Percentiles rank a stretch among this genome's conserved stretches.
phyloP scores from a whole-genome alignment of 1,140 invertebrate genomes.

The Drosophila busckii region DNA sequence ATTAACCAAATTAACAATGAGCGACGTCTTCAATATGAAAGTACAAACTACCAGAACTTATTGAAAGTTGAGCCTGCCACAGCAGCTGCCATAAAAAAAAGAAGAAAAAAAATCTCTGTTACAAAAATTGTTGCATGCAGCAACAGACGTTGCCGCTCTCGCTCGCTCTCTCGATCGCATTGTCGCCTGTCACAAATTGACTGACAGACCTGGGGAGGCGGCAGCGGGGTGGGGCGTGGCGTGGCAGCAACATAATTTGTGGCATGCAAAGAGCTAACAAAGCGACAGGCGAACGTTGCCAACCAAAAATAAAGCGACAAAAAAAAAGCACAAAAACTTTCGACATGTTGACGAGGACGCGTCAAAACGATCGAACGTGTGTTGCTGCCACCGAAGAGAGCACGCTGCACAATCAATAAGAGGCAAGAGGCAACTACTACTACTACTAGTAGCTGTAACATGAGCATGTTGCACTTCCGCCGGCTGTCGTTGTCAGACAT shows the following conservation, averaged over 20 bases:
- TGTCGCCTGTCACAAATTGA: constrained; percentile 23
- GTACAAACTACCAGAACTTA: constrained; percentile 35
- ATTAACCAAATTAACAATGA: constrained; percentile 74
- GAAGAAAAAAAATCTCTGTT: constrained; percentile 15
- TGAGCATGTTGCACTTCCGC: constrained; percentile 73
- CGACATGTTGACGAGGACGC: constrained; percentile 67
- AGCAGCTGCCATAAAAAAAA: constrained; percentile 25
- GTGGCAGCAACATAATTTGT: constrained; percentile 54
- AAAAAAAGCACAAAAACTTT: constrained; percentile 42
- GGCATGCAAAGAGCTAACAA: constrained; percentile 74
- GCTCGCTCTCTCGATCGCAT: constrained; percentile 31
- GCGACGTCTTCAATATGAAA: constrained; percentile 14
- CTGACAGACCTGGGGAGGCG: neutral
- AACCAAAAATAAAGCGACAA: constrained; percentile 16
- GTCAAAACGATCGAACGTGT: constrained; percentile 67
- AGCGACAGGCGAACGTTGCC: constrained; percentile 49
- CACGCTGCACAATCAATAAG: constrained; percentile 42
- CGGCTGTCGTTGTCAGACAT: constrained; percentile 66
- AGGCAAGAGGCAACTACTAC: constrained; percentile 8
- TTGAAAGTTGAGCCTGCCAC: constrained; percentile 14
- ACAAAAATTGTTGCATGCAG: neutral
- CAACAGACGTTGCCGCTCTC: constrained; percentile 10
- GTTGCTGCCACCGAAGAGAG: constrained; percentile 29
- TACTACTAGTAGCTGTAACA: constrained; percentile 38
- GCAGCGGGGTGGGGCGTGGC: neutral